phyloP scores from a whole-genome alignment of 1,140 invertebrate genomes.

The Aphis craccivora region DNA sequence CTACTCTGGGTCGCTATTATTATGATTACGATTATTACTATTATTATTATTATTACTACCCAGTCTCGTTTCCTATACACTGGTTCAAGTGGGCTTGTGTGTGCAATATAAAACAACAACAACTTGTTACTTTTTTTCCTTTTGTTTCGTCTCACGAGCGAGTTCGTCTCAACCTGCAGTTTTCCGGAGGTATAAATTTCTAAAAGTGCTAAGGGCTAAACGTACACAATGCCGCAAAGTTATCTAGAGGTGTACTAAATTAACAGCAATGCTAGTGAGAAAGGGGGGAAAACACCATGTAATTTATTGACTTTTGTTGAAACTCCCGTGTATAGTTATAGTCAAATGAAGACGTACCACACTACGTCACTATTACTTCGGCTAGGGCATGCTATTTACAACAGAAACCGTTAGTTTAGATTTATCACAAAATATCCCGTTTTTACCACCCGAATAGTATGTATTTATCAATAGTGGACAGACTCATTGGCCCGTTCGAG shows the following conservation, averaged over 20 bases:
- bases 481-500: background rate
- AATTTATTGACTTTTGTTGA: conserved; percentile 13
- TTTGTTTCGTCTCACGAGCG: background rate
- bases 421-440: background rate
- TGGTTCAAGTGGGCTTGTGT: background rate
- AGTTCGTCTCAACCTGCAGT: background rate
- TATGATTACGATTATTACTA: conserved; percentile 22
- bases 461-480: background rate
- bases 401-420: background rate
- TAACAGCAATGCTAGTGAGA: background rate
- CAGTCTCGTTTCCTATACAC: background rate
- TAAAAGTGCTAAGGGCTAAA: background rate
- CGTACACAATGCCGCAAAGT: background rate
- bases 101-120: conserved; percentile 9
- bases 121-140: conserved; percentile 15
- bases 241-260: background rate
- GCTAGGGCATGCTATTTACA: background rate
- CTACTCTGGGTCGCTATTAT: background rate
- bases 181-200: background rate
- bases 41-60: background rate
- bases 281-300: background rate
- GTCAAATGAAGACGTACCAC: background rate
- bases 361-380: background rate
- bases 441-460: background rate
- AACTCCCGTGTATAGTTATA: background rate